Evolutionary conservation across 2,113 vertebrate genomes (phyloP), one percentile per base, ranked within the genome.

Genomic region (Trachemys scripta): DNA sequence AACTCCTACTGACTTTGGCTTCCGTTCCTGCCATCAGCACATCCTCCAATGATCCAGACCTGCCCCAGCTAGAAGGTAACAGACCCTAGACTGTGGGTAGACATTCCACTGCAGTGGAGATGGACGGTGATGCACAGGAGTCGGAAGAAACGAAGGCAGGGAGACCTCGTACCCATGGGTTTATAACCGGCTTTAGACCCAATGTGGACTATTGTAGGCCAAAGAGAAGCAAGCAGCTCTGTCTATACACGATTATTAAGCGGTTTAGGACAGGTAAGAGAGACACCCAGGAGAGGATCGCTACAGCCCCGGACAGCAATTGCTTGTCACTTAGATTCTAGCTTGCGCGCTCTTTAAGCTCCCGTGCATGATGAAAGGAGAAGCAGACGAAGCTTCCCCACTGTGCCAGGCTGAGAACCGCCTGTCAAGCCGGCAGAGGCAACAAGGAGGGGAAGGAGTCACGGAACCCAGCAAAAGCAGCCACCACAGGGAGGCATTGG

Each of bases 81-180:
- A 76, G 72, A n/a, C 11, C 27, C 12, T 56, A 0, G 1, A 1
- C 1, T 11, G 10, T 4, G 19, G 2, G 31, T 17, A 22, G 17
- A 56, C 51, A 7, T 54, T 25, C 25, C 79, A 31, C 62, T 12
- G 59, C 29, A 27, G 75, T 0, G 8, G 86, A 51, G 51, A 82
- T 38, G 85, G 38, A 45, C 38, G 22, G 9, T 6, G 72, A 9
- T 10, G 5, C 10, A 25, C 9, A 13, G 5, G 17, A 72, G 12
- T 16, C 11, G 13, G 22, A 65, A 80, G 45, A 45, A 51, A 72
- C 38, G 31, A 22, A 29, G 35, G 49, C 35, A 20, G 56, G 82
- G 29, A 65, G 13, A 65, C 31, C 25, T 27, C 25, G 4, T 19
- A 2, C 14, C 27, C 35, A 4, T 8, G 20, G 2, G n/a, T 72